Evolutionary conservation across 2,113 vertebrate species (phyloP).

Genomic region (Tragelaphus scriptus): DNA sequence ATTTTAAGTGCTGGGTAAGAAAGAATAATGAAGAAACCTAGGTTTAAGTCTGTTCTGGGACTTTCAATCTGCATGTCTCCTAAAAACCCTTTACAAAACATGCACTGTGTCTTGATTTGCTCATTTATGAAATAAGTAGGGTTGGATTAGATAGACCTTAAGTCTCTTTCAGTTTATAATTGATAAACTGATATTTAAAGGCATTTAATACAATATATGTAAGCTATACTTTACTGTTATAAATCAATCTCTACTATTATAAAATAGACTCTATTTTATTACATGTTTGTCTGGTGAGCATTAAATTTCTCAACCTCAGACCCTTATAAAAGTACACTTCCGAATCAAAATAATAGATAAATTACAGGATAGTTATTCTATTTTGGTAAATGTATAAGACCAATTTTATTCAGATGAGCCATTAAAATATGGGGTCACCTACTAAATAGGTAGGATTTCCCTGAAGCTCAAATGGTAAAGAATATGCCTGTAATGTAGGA

Average conservation of each 20-base stretch:
- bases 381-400: neutral
- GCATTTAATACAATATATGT: neutral
- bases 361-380: neutral
- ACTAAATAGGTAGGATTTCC: neutral
- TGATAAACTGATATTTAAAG: neutral
- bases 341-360: neutral
- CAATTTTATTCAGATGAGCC: neutral
- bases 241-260: neutral
- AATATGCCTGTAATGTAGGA: neutral
- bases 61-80: neutral
- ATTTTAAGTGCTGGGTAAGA: neutral
- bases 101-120: neutral
- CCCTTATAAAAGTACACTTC: neutral
- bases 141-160: neutral
- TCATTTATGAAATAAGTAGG: neutral
- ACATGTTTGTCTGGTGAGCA: neutral
- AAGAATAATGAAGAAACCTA: neutral
- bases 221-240: neutral
- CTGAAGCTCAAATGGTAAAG: neutral
- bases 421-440: neutral
- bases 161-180: neutral
- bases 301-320: neutral
- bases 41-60: neutral
- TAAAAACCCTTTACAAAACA: neutral
- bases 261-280: neutral